phyloP scores from a whole-genome alignment of 2,797 vertebrate genomes.

The Erethizon dorsatum region DNA sequence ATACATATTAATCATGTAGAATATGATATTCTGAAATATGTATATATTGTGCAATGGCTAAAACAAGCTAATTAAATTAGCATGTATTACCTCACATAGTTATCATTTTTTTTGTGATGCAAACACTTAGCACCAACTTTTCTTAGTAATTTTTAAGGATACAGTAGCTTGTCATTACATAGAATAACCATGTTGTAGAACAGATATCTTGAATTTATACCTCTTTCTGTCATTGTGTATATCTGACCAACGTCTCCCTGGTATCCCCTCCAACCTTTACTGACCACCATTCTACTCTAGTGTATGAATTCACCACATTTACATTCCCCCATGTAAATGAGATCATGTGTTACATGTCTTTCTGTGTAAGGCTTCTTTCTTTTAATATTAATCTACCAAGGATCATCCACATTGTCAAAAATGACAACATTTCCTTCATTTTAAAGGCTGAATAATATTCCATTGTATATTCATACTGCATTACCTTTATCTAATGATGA shows the following conservation, averaged over 20 bases:
- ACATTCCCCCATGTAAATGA: neutral
- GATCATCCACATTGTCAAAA: neutral
- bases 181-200: neutral
- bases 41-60: too few species aligned
- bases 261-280: neutral
- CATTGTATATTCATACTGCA: too few species aligned
- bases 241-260: neutral
- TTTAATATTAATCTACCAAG: neutral
- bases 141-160: neutral
- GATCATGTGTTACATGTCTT: neutral
- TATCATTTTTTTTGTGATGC: too few species aligned
- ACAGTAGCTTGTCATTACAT: neutral
- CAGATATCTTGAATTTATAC: neutral
- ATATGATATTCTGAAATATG: too few species aligned
- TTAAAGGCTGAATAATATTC: neutral
- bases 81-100: too few species aligned
- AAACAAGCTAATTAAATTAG: too few species aligned
- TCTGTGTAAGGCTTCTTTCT: neutral
- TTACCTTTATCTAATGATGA: too few species aligned
- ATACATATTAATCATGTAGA: too few species aligned
- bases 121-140: neutral
- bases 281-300: neutral
- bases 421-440: neutral
- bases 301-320: neutral
- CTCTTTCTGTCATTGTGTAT: neutral